Evolutionary conservation across 2,888 invertebrate genomes (phyloP).

Genomic region (Oeneis ivallda): DNA sequence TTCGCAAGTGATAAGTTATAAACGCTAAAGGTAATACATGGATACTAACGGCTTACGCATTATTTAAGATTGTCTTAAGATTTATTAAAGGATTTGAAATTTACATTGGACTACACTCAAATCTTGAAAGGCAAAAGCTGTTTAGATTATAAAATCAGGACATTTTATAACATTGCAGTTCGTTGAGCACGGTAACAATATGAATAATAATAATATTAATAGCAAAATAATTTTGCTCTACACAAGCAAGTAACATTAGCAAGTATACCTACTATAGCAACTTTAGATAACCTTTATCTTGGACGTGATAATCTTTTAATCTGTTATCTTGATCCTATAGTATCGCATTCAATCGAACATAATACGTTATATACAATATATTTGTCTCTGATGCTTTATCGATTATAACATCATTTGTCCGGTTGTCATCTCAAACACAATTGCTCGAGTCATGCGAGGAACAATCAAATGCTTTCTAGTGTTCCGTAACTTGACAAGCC

Average conservation of each 20-base stretch:
- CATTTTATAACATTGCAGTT: slow-evolving; percentile 7
- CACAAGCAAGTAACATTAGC: no score
- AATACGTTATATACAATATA: slow-evolving; percentile 37
- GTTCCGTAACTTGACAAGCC: slow-evolving; percentile 24
- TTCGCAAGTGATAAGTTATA: slow-evolving; percentile 31
- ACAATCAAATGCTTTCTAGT: slow-evolving; percentile 33
- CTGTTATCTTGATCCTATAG: not conserved
- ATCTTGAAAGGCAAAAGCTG: slow-evolving; percentile 16
- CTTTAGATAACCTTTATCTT: not conserved
- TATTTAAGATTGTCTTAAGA: slow-evolving; percentile 34
- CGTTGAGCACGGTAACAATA: not conserved
- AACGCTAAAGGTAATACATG: slow-evolving; percentile 29
- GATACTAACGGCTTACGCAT: slow-evolving; percentile 34
- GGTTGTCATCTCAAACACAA: slow-evolving; percentile 38
- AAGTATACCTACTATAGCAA: not conserved
- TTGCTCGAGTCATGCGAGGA: slow-evolving; percentile 36
- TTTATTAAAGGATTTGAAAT: slow-evolving; percentile 20
- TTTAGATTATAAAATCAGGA: slow-evolving; percentile 3
- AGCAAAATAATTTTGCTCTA: not conserved
- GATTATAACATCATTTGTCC: slow-evolving; percentile 48
- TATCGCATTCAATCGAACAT: not conserved
- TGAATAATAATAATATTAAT: slow-evolving; percentile 1
- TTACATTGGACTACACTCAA: slow-evolving; percentile 14
- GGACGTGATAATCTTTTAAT: not conserved
- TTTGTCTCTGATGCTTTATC: slow-evolving; percentile 53